Conservation (phyloP, 2,888 invertebrate genomes). For the Acheta domesticus region DNA sequence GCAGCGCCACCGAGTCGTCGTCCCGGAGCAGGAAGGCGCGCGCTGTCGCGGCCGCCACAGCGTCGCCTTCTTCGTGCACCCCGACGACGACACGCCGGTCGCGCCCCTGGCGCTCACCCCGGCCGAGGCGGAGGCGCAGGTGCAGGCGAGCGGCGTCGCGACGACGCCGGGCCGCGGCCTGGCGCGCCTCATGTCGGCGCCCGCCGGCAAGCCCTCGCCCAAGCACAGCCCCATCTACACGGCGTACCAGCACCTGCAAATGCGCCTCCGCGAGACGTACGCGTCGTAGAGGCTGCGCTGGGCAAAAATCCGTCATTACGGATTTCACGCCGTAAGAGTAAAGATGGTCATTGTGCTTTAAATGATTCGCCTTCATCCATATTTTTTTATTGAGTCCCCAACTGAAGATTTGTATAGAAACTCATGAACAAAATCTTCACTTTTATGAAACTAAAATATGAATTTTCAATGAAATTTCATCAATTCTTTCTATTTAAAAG, state of each 20-base stretch:
- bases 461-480: too few relatives aligned
- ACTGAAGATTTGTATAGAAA: too few relatives aligned
- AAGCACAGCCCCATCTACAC: slow-evolving; percentile 55
- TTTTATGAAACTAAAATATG: too few relatives aligned
- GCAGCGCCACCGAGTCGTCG: slow-evolving; percentile 68
- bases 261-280: slow-evolving; percentile 67
- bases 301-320: rapidly evolving
- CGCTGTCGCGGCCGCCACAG: slow-evolving; percentile 67
- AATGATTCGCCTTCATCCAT: too few relatives aligned
- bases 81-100: slow-evolving; percentile 57
- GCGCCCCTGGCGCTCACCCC: slow-evolving; percentile 47
- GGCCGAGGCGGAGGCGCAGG: slow-evolving; percentile 47
- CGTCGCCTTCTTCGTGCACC: slow-evolving; percentile 73
- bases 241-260: slow-evolving; percentile 68
- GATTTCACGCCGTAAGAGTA: too few relatives aligned
- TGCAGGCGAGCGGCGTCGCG: not conserved
- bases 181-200: not conserved
- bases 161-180: not conserved
- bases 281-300: slow-evolving; percentile 46
- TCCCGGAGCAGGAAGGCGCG: slow-evolving; percentile 62
- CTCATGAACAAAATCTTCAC: too few relatives aligned
- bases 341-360: too few relatives aligned
- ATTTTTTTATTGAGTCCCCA: too few relatives aligned
- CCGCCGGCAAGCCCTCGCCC: slow-evolving; percentile 19
- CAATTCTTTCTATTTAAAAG: too few relatives aligned